Evolutionary conservation across 2,888 invertebrate genomes (phyloP).

Genomic region (Leptinotarsa tumamoca): DNA sequence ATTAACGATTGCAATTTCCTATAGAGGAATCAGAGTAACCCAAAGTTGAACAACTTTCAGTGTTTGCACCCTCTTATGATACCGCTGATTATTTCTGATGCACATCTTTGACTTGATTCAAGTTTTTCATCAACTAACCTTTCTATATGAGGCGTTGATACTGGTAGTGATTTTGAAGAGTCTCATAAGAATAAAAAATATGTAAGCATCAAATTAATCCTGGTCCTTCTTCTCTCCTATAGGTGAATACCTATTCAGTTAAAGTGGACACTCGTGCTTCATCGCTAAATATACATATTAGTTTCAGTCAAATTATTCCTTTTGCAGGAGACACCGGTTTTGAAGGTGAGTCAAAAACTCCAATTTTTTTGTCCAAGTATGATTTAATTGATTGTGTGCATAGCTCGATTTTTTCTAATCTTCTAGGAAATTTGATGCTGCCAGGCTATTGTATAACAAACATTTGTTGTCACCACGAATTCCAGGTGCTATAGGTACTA

Average conservation of each 20-base stretch:
- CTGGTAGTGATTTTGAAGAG: conserved; percentile 76
- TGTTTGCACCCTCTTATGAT: conserved; percentile 84
- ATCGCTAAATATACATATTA: conserved; percentile 76
- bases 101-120: conserved; percentile 85
- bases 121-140: conserved; percentile 75
- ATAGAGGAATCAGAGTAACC: conserved; percentile 73
- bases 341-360: conserved; percentile 75
- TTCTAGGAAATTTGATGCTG: conserved; percentile 72
- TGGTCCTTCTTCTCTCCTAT: conserved; percentile 89
- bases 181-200: conserved; percentile 79
- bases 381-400: conserved; percentile 75
- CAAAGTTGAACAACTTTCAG: conserved; percentile 76
- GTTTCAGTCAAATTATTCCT: conserved; percentile 71
- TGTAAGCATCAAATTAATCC: conserved; percentile 80
- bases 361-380: conserved; percentile 70
- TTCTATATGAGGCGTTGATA: conserved; percentile 75
- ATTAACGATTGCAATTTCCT: conserved; percentile 73
- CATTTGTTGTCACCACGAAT: conserved; percentile 79
- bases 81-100: conserved; percentile 83
- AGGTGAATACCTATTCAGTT: conserved; percentile 74
- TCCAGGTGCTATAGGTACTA: conserved; percentile 64
- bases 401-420: conserved; percentile 78
- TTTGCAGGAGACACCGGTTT: conserved; percentile 70
- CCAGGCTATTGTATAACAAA: conserved; percentile 76
- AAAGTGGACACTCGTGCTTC: conserved; percentile 77